These are phyloP conservation scores for Diuraphis noxia DNA, from an alignment of 1,140 invertebrate genomes.

Conservation along the genomic window DNA sequence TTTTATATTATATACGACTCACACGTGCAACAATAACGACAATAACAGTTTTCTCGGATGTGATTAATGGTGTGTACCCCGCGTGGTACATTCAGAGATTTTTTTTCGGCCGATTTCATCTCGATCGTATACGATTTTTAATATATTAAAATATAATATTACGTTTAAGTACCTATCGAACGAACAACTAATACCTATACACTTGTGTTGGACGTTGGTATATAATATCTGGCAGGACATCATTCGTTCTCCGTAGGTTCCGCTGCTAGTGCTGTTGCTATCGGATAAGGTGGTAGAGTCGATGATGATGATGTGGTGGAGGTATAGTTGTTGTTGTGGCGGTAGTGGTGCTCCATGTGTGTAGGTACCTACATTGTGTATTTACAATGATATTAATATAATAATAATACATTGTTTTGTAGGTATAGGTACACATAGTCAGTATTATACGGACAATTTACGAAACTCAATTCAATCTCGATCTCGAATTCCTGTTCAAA, in stretches of 20 bases:
- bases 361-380: background rate
- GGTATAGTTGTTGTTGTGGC: too few species aligned
- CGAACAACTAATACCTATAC: background rate
- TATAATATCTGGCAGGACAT: background rate
- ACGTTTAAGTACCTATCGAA: background rate
- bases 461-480: conserved; percentile 11
- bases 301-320: too few species aligned
- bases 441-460: background rate
- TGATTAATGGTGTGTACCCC: background rate
- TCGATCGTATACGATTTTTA: background rate
- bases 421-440: background rate
- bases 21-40: background rate
- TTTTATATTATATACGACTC: background rate
- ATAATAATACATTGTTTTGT: background rate
- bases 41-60: conserved; percentile 2
- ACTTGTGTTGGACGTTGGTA: too few species aligned
- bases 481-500: conserved; percentile 15
- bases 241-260: too few species aligned
- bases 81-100: background rate
- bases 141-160: background rate
- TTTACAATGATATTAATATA: background rate
- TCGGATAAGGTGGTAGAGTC: background rate
- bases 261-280: background rate
- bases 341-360: background rate
- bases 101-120: background rate